Base-by-base conservation (phyloP, 2,113 vertebrate species). In the Callipepla squamata region DNA sequence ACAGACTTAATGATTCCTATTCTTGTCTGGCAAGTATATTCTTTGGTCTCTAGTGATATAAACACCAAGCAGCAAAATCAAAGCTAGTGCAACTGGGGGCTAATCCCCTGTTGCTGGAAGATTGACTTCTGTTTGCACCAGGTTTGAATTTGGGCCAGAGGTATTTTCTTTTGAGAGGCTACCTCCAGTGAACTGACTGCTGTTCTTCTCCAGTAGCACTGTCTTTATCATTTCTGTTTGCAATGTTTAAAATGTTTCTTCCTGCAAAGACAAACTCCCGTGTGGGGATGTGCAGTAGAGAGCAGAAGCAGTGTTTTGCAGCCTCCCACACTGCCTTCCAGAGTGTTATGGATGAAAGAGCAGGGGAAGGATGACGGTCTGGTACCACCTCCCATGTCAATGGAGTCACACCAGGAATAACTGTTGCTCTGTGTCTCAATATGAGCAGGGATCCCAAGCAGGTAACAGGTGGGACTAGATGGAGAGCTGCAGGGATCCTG, bases 1-100 rank as follows among this genome's bases (percentile, higher is more conserved):
- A 99, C 98, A 98, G 99, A 98, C 99, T 99, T 96, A 99, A 99
- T 80, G 99, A 99, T 98, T 99, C 99, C 87, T 99, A 99, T 98
- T 99, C 99, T 97, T 99, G 99, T 97, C 98, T 99, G 99, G 99
- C 99, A 98, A 98, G 99, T 96, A 98, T 98, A 97, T 97, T 97
- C 97, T 98, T 98, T 98, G 96, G 96, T 98, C 97, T 98, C 96
- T 97, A 97, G 96, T 93, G 93, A 94, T 98, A 97, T 97, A 96
- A 97, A 96, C 91, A 51, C 89, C 89, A 82, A 95, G 90, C 95
- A 93, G 90, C 91, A 96, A 96, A 96, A 66, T 97, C 93, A 96
- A 96, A 96, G 75, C 81, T 97, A 92, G 93, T 92, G 69, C 6
- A 6, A 96, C 78, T 86, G 34, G 91, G 89, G 93, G 90, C 83